These are phyloP conservation scores for Erpetoichthys calabaricus DNA, from an alignment of 2,797 vertebrate species.

Conservation along the genomic window DNA sequence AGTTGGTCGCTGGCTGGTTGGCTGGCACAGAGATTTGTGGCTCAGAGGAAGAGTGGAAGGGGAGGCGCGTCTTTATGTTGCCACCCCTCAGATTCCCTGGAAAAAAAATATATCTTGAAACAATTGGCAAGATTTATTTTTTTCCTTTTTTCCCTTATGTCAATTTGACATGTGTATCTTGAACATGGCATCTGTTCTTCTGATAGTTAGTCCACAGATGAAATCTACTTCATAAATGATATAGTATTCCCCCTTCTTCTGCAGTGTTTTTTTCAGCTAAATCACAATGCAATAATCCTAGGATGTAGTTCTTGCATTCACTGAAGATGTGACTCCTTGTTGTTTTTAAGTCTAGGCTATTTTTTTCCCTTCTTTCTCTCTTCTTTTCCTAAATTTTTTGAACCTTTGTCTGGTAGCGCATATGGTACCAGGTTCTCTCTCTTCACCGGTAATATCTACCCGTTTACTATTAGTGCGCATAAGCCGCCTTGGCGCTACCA, in stretches of 20 bases:
- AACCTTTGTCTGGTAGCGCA: slow-evolving; percentile 28
- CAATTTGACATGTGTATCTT: background rate
- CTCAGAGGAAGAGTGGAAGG: slow-evolving; percentile 30
- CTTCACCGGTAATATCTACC: slow-evolving; percentile 66
- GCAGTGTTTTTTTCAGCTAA: slow-evolving; percentile 12
- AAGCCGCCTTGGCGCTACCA: slow-evolving; percentile 83
- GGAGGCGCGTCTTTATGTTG: slow-evolving; percentile 48
- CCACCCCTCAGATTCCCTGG: slow-evolving; percentile 12
- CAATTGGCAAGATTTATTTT: slow-evolving; percentile 5
- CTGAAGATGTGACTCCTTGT: slow-evolving; percentile 12
- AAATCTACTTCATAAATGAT: too few relatives aligned
- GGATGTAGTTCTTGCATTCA: slow-evolving; percentile 21
- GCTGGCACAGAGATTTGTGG: slow-evolving; percentile 46
- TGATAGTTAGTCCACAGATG: background rate
- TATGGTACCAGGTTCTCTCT: slow-evolving; percentile 36
- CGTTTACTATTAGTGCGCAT: slow-evolving; percentile 61
- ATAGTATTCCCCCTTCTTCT: slow-evolving; percentile 7
- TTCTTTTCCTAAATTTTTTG: background rate
- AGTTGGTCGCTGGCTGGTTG: slow-evolving; percentile 36
- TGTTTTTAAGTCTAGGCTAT: slow-evolving; percentile 14
- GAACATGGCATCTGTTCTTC: slow-evolving; percentile 13
- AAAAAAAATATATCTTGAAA: too few relatives aligned
- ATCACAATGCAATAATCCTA: slow-evolving; percentile 16
- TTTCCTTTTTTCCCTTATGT: slow-evolving; percentile 15
- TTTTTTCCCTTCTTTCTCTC: background rate